These are phyloP conservation scores for Cydia strobilella DNA, from an alignment of 1,140 invertebrate species.

Conservation along the genomic window DNA sequence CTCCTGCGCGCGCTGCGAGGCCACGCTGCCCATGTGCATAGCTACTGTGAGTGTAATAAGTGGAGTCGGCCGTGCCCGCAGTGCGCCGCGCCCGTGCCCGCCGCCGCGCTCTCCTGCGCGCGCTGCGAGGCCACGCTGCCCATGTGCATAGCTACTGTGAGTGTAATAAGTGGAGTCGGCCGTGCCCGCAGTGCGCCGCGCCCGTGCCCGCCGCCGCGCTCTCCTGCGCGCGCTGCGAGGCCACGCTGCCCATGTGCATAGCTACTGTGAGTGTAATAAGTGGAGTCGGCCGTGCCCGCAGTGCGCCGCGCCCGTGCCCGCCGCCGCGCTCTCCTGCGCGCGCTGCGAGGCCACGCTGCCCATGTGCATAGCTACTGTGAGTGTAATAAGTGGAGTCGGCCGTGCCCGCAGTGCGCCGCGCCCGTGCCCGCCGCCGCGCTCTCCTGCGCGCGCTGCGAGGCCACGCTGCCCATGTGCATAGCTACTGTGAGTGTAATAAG, in stretches of 20 bases:
- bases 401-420: slow-evolving; percentile 81
- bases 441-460: slow-evolving; percentile 93
- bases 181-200: slow-evolving; percentile 94
- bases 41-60: too few species aligned
- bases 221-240: slow-evolving; percentile 93
- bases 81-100: slow-evolving; percentile 91
- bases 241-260: slow-evolving; percentile 95
- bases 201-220: slow-evolving; percentile 88
- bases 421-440: slow-evolving; percentile 85
- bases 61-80: too few species aligned
- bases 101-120: slow-evolving; percentile 86
- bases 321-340: slow-evolving; percentile 86
- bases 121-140: slow-evolving; percentile 95
- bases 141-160: slow-evolving; percentile 96
- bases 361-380: slow-evolving; percentile 96
- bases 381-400: slow-evolving; percentile 33
- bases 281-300: slow-evolving; percentile 85
- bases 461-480: slow-evolving; percentile 95
- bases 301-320: slow-evolving; percentile 91
- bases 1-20: too few species aligned
- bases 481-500: slow-evolving; percentile 92
- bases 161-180: slow-evolving; percentile 46
- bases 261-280: slow-evolving; percentile 86
- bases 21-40: too few species aligned
- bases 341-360: slow-evolving; percentile 95